phyloP scores from a whole-genome alignment of 2,888 invertebrate genomes.

The Hypolimnas misippus region DNA sequence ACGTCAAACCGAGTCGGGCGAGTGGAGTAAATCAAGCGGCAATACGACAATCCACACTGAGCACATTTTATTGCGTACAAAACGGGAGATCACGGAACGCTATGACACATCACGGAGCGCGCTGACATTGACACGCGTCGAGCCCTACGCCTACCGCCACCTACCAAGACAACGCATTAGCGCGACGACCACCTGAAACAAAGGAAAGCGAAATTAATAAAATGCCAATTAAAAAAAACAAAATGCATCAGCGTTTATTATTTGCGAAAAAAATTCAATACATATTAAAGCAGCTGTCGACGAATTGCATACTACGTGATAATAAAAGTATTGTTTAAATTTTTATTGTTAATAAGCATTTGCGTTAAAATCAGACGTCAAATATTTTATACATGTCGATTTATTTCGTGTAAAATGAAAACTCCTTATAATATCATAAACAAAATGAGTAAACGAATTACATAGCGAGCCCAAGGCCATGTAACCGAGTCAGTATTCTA shows the following conservation, averaged over 20 bases:
- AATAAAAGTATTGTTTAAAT: neutral
- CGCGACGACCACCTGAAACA: slow-evolving; percentile 82
- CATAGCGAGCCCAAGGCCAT: slow-evolving; percentile 74
- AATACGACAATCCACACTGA: slow-evolving; percentile 49
- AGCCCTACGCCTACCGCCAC: slow-evolving; percentile 44
- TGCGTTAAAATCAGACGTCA: neutral
- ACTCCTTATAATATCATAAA: slow-evolving; percentile 55
- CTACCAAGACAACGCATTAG: slow-evolving; percentile 71
- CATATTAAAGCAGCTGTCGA: slow-evolving; percentile 13
- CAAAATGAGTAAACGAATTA: slow-evolving; percentile 75
- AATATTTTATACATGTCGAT: neutral
- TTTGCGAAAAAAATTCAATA: slow-evolving; percentile 52
- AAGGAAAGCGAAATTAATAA: slow-evolving; percentile 85
- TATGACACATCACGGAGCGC: slow-evolving; percentile 52
- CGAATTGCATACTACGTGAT: neutral
- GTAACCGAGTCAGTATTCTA: slow-evolving; percentile 78
- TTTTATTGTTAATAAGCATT: slow-evolving; percentile 1
- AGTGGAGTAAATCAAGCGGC: slow-evolving; percentile 52
- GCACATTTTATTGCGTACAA: slow-evolving; percentile 42
- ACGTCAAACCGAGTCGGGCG: slow-evolving; percentile 59
- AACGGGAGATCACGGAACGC: slow-evolving; percentile 39
- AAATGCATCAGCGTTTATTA: slow-evolving; percentile 28
- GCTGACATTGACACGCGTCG: slow-evolving; percentile 50
- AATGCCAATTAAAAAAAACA: slow-evolving; percentile 73
- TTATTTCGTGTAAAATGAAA: slow-evolving; percentile 22